These are phyloP conservation scores for Euura saliciscinereae DNA, from an alignment of 1,140 invertebrate genomes.

Conservation along the genomic window DNA sequence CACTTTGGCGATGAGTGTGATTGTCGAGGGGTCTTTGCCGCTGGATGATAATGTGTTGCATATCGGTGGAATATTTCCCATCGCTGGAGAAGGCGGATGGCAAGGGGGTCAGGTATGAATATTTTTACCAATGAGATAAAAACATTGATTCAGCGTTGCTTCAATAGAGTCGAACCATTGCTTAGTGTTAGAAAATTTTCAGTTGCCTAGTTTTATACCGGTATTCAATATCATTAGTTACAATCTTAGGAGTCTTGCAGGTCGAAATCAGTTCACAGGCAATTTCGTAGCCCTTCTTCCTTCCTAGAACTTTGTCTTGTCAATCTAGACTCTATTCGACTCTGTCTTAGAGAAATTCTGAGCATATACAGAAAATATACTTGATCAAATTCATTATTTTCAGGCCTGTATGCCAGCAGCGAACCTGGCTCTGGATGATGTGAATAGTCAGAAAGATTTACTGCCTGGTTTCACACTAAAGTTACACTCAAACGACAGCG, in stretches of 20 bases:
- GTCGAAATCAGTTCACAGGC: too few relatives aligned
- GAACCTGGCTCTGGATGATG: constrained; percentile 92
- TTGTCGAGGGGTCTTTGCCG: constrained; percentile 32
- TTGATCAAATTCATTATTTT: neutral
- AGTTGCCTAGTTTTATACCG: too few relatives aligned
- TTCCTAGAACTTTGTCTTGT: too few relatives aligned
- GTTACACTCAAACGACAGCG: constrained; percentile 95
- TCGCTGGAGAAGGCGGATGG: constrained; percentile 93
- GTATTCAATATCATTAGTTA: too few relatives aligned
- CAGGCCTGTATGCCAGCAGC: constrained; percentile 93
- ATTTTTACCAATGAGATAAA: neutral
- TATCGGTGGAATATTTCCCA: constrained; percentile 98
- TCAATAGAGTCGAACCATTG: too few relatives aligned
- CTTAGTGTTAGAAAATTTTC: too few relatives aligned
- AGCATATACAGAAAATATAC: too few relatives aligned
- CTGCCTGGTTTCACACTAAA: constrained; percentile 90
- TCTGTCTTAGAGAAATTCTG: too few relatives aligned
- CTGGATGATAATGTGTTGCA: constrained; percentile 79
- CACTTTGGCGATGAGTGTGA: constrained; percentile 27
- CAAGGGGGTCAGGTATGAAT: constrained; percentile 80
- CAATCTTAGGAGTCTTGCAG: too few relatives aligned
- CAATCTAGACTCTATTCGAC: too few relatives aligned
- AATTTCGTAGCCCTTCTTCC: too few relatives aligned
- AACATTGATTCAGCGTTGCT: too few relatives aligned
- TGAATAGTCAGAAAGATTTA: constrained; percentile 89